Evolutionary conservation across 2,888 invertebrate genomes (phyloP).

Genomic region (Macroteleia sp.): DNA sequence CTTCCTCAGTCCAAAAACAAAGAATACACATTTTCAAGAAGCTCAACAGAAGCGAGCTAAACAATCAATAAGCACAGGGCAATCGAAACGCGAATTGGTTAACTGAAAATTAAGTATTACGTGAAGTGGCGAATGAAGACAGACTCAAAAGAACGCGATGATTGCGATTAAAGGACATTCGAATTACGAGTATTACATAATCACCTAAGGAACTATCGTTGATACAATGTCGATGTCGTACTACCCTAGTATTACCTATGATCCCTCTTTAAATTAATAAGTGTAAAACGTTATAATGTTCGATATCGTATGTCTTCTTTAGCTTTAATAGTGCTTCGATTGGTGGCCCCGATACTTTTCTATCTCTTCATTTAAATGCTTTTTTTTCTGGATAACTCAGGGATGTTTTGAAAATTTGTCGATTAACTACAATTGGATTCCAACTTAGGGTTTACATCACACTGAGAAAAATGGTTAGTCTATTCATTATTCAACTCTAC

Average conservation of each 20-base stretch:
- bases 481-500: no score
- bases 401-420: no score
- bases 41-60: conserved; percentile 30
- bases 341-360: conserved; percentile 34
- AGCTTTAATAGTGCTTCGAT: conserved; percentile 64
- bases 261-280: conserved; percentile 75
- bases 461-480: no score
- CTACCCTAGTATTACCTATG: conserved; percentile 67
- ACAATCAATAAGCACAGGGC: conserved; percentile 51
- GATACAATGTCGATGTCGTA: conserved; percentile 74
- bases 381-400: no score
- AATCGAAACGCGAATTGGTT: conserved; percentile 31
- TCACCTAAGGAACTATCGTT: conserved; percentile 65
- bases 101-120: conserved; percentile 3
- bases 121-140: conserved; percentile 13
- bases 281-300: conserved; percentile 75
- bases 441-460: no score
- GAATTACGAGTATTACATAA: conserved; percentile 20
- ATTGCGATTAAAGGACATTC: conserved; percentile 22
- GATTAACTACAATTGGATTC: no score
- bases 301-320: conserved; percentile 71
- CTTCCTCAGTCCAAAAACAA: no score
- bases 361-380: conserved; percentile 14
- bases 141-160: conserved; percentile 23
- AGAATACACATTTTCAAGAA: no score